Percentiles rank a stretch among this genome's conserved stretches.
These are phyloP conservation scores for Glaucomys volans DNA, from an alignment of 2,113 vertebrate species.

Conservation along the genomic window DNA sequence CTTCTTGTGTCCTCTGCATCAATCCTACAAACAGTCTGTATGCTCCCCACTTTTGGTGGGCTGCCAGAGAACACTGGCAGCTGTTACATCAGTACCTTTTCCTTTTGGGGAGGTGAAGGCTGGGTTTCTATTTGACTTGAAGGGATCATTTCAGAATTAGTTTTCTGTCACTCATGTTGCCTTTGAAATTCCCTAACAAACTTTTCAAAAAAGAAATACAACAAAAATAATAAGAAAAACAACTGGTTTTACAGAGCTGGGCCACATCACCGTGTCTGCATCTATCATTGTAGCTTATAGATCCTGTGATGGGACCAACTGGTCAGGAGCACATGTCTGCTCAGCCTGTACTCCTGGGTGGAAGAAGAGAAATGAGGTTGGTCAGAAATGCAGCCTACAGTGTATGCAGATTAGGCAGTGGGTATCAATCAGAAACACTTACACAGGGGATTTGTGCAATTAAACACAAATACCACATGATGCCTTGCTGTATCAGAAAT, in stretches of 20 bases:
- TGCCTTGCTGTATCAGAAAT: not conserved
- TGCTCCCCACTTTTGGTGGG: not conserved
- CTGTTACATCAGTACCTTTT: not conserved
- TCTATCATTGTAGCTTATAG: no score
- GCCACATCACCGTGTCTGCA: not conserved
- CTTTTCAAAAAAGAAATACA: not conserved
- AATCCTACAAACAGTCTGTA: not conserved
- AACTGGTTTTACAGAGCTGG: not conserved
- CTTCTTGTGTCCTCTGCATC: not conserved
- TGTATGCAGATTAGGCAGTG: not conserved
- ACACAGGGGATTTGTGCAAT: not conserved
- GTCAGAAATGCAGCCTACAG: not conserved
- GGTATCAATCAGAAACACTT: not conserved
- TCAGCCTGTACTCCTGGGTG: fast-evolving
- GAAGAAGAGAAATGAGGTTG: not conserved
- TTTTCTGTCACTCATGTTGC: not conserved
- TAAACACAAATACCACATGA: not conserved
- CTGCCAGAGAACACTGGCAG: not conserved
- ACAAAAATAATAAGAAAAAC: not conserved
- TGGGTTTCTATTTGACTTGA: not conserved
- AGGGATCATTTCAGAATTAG: not conserved
- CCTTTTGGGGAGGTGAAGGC: not conserved
- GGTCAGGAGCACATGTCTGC: not conserved
- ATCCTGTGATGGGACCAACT: not conserved
- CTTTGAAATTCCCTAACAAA: not conserved